phyloP scores from a whole-genome alignment of 2,888 invertebrate genomes.

The Polydrusus tereticollis region DNA sequence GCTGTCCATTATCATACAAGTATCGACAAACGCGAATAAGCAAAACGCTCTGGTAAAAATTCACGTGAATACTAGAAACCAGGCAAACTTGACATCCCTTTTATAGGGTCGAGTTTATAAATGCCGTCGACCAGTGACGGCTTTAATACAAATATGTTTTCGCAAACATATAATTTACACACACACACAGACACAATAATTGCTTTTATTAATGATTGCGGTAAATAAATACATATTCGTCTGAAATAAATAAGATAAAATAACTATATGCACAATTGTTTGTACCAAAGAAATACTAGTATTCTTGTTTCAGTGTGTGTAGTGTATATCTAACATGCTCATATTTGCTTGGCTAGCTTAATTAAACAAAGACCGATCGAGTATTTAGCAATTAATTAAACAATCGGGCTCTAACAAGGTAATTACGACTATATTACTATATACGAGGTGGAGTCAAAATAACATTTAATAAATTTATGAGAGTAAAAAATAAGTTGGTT shows the following conservation, averaged over 20 bases:
- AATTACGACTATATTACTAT: too few relatives aligned
- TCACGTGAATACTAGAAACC: background rate
- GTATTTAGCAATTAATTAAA: background rate
- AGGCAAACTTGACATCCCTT: background rate
- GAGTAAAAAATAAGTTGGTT: too few relatives aligned
- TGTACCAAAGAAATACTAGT: too few relatives aligned
- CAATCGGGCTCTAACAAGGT: background rate
- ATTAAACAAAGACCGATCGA: background rate
- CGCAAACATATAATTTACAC: too few relatives aligned
- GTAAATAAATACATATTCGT: too few relatives aligned
- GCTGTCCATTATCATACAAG: conserved; percentile 35
- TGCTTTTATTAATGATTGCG: too few relatives aligned
- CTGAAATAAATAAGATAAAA: too few relatives aligned
- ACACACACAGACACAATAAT: too few relatives aligned
- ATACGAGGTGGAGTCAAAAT: too few relatives aligned
- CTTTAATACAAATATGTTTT: background rate
- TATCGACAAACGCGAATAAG: background rate
- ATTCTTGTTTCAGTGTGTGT: too few relatives aligned
- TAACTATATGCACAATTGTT: too few relatives aligned
- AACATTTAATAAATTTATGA: too few relatives aligned
- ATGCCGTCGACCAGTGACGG: background rate
- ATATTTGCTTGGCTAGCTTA: background rate
- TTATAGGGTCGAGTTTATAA: conserved; percentile 15
- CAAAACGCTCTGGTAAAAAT: background rate
- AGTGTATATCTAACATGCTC: background rate